These are phyloP conservation scores for Hoplostethus mediterraneus DNA, from an alignment of 2,797 vertebrate species.

Conservation along the genomic window DNA sequence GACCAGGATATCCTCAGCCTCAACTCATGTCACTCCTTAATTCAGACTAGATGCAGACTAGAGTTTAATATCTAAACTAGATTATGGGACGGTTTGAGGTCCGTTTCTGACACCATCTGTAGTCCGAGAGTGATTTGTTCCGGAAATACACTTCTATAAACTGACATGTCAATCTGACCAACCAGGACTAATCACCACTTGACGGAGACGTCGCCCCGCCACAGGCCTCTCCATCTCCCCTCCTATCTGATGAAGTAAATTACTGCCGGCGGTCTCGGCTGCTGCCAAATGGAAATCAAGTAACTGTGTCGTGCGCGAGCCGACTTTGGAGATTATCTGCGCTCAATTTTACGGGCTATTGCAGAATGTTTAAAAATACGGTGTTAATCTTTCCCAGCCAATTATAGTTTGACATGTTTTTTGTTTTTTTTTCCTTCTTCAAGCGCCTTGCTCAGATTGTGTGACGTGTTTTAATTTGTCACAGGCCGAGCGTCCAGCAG, in stretches of 20 bases:
- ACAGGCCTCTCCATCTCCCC: not conserved
- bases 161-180: not conserved
- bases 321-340: conserved; percentile 14
- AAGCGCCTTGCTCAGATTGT: not conserved
- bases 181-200: not conserved
- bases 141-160: not conserved
- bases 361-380: conserved; percentile 10
- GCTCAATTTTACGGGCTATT: conserved; percentile 9
- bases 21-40: no score
- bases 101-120: no score
- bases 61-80: no score
- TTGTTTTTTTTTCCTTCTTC: not conserved
- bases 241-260: not conserved
- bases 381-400: conserved; percentile 7
- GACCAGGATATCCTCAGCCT: no score
- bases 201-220: no score
- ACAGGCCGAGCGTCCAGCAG: not conserved
- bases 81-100: no score
- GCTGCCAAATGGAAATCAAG: not conserved
- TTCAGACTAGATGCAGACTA: no score
- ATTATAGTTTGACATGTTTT: not conserved
- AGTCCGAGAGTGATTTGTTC: no score
- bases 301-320: not conserved
- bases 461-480: not conserved
- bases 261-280: not conserved